These are phyloP conservation scores for Oryzias woworae DNA, from an alignment of 2,113 vertebrate species.

Conservation along the genomic window DNA sequence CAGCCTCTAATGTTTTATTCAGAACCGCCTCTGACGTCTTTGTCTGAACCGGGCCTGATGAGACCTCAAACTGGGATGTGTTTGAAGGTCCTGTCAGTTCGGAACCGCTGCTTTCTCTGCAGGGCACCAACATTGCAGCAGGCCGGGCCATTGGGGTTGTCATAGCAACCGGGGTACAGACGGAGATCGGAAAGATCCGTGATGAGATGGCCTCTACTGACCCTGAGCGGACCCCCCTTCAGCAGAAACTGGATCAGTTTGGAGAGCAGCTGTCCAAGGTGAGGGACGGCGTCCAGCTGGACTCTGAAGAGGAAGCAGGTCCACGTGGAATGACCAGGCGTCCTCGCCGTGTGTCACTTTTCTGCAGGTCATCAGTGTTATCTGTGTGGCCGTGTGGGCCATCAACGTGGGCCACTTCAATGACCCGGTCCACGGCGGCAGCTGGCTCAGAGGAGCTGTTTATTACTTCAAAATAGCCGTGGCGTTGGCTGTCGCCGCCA, in stretches of 20 bases:
- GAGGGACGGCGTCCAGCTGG: background rate
- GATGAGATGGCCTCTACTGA: conserved; percentile 81
- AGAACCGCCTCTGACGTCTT: conserved; percentile 2
- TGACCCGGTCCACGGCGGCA: conserved; percentile 90
- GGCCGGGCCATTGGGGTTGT: conserved; percentile 78
- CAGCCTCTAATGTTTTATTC: conserved; percentile 48
- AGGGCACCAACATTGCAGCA: conserved; percentile 81
- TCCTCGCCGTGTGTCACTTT: background rate
- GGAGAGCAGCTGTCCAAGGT: conserved; percentile 81
- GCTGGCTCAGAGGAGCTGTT: conserved; percentile 90
- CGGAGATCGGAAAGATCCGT: conserved; percentile 81
- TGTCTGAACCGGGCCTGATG: background rate
- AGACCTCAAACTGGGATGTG: background rate
- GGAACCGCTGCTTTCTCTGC: background rate
- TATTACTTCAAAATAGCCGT: conserved; percentile 96
- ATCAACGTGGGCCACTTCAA: conserved; percentile 94
- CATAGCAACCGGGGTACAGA: conserved; percentile 78
- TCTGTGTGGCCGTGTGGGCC: conserved; percentile 94
- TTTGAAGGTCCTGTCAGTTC: too few species aligned
- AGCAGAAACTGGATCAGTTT: conserved; percentile 82
- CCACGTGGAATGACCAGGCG: too few species aligned
- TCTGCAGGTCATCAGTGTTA: conserved; percentile 88
- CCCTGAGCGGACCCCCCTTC: conserved; percentile 77
- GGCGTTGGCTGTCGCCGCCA: conserved; percentile 89
- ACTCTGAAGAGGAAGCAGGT: too few species aligned